Evolutionary conservation across 2,797 vertebrate species (phyloP).

Genomic region (Mallotus villosus): DNA sequence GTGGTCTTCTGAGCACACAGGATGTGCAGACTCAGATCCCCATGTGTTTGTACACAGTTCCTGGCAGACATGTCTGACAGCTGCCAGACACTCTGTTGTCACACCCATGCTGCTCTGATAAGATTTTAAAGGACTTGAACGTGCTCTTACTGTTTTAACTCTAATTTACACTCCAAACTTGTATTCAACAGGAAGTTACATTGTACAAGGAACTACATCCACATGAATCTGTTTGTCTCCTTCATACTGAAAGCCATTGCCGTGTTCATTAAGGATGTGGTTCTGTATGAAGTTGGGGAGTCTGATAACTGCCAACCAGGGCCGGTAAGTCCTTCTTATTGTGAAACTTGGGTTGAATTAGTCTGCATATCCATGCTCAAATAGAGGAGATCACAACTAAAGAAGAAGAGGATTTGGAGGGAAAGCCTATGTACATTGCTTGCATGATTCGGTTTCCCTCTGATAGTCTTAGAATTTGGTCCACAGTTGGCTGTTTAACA

Average conservation of each 20-base stretch:
- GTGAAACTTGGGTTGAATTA: neutral
- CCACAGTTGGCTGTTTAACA: neutral
- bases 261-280: slow-evolving; percentile 90
- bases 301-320: slow-evolving; percentile 75
- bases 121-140: no score
- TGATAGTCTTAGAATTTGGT: neutral
- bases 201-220: slow-evolving; percentile 96
- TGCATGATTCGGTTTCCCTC: neutral
- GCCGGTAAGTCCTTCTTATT: slow-evolving; percentile 77
- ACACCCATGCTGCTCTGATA: slow-evolving; percentile 12
- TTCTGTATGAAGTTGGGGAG: slow-evolving; percentile 81
- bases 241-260: slow-evolving; percentile 91
- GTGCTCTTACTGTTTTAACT: neutral
- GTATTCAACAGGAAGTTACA: slow-evolving; percentile 84
- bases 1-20: slow-evolving; percentile 39
- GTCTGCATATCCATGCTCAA: neutral
- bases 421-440: no score
- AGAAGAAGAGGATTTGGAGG: no score
- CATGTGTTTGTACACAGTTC: neutral
- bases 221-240: slow-evolving; percentile 93
- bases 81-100: slow-evolving; percentile 43
- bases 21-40: slow-evolving; percentile 32
- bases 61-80: slow-evolving; percentile 36
- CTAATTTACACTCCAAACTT: neutral
- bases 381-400: no score